Evolutionary conservation across 2,888 invertebrate genomes (phyloP).

Genomic region (Ptychoptera albimana): DNA sequence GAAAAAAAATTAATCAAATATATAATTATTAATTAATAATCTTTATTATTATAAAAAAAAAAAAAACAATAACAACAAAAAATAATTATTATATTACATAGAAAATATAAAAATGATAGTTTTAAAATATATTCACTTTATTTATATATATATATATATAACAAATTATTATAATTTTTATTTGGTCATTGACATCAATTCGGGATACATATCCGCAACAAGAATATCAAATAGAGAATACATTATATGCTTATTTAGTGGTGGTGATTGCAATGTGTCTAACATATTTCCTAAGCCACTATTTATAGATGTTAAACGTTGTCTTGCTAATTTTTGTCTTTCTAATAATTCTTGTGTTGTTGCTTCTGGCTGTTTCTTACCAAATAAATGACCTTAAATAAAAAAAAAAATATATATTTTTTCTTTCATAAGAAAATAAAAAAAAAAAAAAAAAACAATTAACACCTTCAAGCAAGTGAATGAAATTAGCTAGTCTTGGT

Average conservation of each 20-base stretch:
- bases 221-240: slow-evolving; percentile 67
- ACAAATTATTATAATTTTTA: slow-evolving; percentile 11
- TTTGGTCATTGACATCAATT: slow-evolving; percentile 27
- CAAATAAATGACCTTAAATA: slow-evolving; percentile 26
- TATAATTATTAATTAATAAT: neutral
- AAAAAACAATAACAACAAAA: neutral
- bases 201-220: slow-evolving; percentile 61
- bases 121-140: neutral
- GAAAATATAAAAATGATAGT: neutral
- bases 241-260: slow-evolving; percentile 51
- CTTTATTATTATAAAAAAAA: neutral
- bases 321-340: slow-evolving; percentile 29
- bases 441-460: slow-evolving; percentile 9
- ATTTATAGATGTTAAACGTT: slow-evolving; percentile 25
- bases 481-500: slow-evolving; percentile 39
- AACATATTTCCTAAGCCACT: slow-evolving; percentile 32
- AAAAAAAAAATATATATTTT: neutral
- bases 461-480: slow-evolving; percentile 40
- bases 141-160: neutral
- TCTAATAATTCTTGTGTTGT: slow-evolving; percentile 23
- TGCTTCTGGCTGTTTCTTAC: slow-evolving; percentile 17
- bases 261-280: slow-evolving; percentile 35
- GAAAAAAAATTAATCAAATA: neutral
- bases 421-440: neutral
- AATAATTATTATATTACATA: too few species aligned